Evolutionary conservation across 2,888 invertebrate genomes (phyloP).

Genomic region (Ophioninae sp.): DNA sequence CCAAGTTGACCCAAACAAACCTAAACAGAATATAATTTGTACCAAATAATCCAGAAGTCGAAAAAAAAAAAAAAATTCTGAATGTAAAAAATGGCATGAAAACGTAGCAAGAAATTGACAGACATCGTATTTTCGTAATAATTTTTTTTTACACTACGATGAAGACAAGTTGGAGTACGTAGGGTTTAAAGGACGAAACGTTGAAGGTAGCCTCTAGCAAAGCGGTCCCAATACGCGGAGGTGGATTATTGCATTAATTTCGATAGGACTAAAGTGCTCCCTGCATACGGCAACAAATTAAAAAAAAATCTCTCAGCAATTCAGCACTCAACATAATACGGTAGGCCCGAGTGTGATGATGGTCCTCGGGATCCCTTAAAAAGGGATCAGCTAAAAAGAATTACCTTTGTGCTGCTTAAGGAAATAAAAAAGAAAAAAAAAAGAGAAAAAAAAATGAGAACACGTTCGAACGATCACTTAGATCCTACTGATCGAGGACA

Average conservation of each 20-base stretch:
- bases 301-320: constrained; percentile 39
- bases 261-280: constrained; percentile 37
- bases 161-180: not conserved
- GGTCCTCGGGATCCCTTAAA: not conserved
- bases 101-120: too few relatives aligned
- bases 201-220: not conserved
- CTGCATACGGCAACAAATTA: constrained; percentile 23
- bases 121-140: too few relatives aligned
- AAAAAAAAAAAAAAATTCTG: not conserved
- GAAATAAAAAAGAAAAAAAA: constrained; percentile 30
- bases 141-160: not conserved
- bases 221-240: constrained; percentile 29
- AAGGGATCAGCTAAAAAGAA: constrained; percentile 27
- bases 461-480: constrained; percentile 6
- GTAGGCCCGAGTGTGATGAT: constrained; percentile 23
- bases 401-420: constrained; percentile 25
- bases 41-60: not conserved
- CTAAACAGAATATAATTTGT: not conserved
- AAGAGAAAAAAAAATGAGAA: not conserved
- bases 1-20: not conserved
- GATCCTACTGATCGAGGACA: constrained; percentile 37
- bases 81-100: too few relatives aligned
- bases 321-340: constrained; percentile 17
- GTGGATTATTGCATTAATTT: constrained; percentile 31
- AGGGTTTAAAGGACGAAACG: constrained; percentile 9